Evolutionary conservation across 2,888 invertebrate species (phyloP).

Genomic region (Drosophila sordidapex): DNA sequence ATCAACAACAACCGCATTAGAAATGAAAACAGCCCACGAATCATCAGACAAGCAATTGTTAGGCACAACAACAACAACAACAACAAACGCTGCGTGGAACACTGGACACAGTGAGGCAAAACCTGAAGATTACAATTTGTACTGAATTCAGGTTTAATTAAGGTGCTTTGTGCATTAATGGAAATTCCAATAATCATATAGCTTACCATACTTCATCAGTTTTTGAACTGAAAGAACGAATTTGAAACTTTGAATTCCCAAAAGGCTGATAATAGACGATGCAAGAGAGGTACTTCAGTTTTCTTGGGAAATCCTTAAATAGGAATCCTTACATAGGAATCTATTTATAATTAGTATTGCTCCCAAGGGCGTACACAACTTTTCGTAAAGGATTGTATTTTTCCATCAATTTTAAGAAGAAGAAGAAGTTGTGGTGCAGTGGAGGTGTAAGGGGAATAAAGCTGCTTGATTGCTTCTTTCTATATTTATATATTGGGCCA

Average conservation of each 20-base stretch:
- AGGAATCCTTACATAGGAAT: background rate
- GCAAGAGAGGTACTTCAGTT: background rate
- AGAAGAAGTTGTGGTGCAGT: background rate
- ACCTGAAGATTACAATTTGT: background rate
- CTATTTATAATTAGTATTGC: background rate
- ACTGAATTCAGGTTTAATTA: background rate
- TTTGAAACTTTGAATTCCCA: background rate
- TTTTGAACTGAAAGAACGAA: background rate
- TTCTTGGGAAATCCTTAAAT: background rate
- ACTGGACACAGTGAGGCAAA: conserved; percentile 33
- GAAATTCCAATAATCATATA: background rate
- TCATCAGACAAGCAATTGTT: conserved; percentile 32
- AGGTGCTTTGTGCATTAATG: background rate
- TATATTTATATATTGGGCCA: background rate
- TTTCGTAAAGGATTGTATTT: background rate
- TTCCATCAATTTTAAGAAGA: background rate
- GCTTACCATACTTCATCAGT: background rate
- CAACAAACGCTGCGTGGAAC: conserved; percentile 17
- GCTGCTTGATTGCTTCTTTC: background rate
- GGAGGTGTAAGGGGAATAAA: background rate
- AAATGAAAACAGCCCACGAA: conserved; percentile 68
- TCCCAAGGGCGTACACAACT: background rate
- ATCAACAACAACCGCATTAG: conserved; percentile 60
- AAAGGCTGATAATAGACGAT: background rate
- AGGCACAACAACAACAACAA: conserved; percentile 1